A percentile compares a stretch with the other conserved stretches of the same genome.
These are phyloP conservation scores for Ceyx cyanopectus DNA, from an alignment of 2,113 vertebrate species.

Conservation along the genomic window DNA sequence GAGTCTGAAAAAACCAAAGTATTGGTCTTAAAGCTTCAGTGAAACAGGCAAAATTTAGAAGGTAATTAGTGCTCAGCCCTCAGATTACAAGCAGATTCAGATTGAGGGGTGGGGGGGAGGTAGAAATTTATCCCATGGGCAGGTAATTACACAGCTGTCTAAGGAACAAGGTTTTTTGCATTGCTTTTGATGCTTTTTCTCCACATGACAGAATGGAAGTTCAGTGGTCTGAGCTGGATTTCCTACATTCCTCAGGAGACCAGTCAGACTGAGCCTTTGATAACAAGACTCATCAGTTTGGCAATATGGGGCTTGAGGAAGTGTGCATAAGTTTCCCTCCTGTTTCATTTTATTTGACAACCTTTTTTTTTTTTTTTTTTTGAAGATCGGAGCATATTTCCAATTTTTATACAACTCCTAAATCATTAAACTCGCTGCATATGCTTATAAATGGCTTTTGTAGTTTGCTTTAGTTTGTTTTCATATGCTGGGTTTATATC, in stretches of 20 bases:
- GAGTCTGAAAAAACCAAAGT: not conserved
- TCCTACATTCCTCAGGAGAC: conserved; percentile 53
- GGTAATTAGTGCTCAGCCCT: not conserved
- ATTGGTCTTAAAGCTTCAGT: not conserved
- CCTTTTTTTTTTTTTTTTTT: conserved; percentile 19
- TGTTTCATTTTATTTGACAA: conserved; percentile 53
- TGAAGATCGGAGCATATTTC: conserved; percentile 61
- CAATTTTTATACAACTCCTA: conserved; percentile 47
- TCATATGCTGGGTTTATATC: conserved; percentile 24
- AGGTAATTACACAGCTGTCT: not conserved
- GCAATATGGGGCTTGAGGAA: conserved; percentile 46
- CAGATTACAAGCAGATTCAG: conserved; percentile 2
- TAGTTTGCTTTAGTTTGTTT: conserved; percentile 32
- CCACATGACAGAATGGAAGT: conserved; percentile 10
- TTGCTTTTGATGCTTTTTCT: conserved; percentile 58
- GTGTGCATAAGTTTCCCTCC: conserved; percentile 55
- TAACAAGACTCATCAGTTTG: conserved; percentile 53
- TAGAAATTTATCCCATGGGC: conserved; percentile 5
- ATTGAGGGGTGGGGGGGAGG: not conserved
- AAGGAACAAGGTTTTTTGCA: conserved; percentile 44
- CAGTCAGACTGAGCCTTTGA: conserved; percentile 32
- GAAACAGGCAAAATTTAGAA: conserved; percentile 7
- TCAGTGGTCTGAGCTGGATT: conserved; percentile 57
- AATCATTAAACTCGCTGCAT: conserved; percentile 12
- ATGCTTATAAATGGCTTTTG: conserved; percentile 37